Evolutionary conservation across 2,113 vertebrate species (phyloP), one percentile per base, ranked within the genome.

Genomic region (Megatriorchis doriae): DNA sequence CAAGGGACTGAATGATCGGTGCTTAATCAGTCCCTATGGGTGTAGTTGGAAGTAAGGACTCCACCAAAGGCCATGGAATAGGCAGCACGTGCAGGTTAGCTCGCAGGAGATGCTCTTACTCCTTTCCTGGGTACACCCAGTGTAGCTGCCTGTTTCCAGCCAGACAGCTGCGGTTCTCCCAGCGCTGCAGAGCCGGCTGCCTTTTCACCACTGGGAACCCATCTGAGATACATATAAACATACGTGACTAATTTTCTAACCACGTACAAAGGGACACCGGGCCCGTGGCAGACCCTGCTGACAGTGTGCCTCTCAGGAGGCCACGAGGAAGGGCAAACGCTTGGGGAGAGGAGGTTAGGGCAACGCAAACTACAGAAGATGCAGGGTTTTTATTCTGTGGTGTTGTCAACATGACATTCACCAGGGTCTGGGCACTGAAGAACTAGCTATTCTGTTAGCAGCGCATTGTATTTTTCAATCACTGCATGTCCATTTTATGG

Each of bases 311-410:
- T 67, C 27, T 63, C 31, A 83, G 58, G 16, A 77, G 18, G 22
- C 1, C 12, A 10, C 0, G 0, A 80, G 27, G 65, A 55, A 82
- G 29, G 34, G 31, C 40, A 62, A 71, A 31, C 0, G 10, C 16
- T 31, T 16, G 6, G 29, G 13, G 18, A 66, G 31, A 40, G 27
- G 11, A 84, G 9, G 4, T 47, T 52, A 84, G 38, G 73, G 21
- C 38, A 66, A n/a, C 19, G 10, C 16, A 71, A 71, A 59, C 36
- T 31, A 7, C 25, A 42, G n/a, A 83, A 62, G 16, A 42, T 16
- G 2, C 1, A 7, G 11, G 2, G 1, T 16, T 77, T 83, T 31
- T 1, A 58, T 74, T 66, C 65, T 58, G 3, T 50, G 13, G 18
- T 18, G 25, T 4, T 77, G 47, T 78, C 42, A 89, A 16, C 34